Percentiles rank a stretch among this genome's conserved stretches.
phyloP scores from a whole-genome alignment of 2,797 vertebrate species.

The Sternotherus odoratus region DNA sequence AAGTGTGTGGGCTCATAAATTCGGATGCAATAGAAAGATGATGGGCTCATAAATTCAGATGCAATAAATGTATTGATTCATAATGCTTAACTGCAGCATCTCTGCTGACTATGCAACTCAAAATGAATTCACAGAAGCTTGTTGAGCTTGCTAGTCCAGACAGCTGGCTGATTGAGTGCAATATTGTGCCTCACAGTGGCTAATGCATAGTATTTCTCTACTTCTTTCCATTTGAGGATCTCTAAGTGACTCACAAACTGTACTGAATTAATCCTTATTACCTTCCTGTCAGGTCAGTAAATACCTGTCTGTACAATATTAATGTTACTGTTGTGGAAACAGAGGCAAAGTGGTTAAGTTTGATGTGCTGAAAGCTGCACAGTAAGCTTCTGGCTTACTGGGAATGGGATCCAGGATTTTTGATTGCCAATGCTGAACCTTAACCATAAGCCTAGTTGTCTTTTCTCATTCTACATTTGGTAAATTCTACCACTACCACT shows the following conservation, averaged over 20 bases:
- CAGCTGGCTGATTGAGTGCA: background rate
- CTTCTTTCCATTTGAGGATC: background rate
- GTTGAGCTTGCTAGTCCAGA: background rate
- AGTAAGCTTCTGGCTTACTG: background rate
- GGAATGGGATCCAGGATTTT: background rate
- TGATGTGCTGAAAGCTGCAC: background rate
- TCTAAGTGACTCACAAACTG: background rate
- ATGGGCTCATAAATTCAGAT: constrained; percentile 57
- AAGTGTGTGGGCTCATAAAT: constrained; percentile 46
- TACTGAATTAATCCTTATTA: background rate
- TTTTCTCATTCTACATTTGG: background rate
- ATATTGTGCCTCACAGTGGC: background rate
- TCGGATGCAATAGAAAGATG: constrained; percentile 52
- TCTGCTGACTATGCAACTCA: constrained; percentile 29
- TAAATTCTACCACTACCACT: background rate
- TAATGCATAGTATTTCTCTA: background rate
- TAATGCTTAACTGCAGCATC: constrained; percentile 16
- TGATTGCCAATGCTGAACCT: background rate
- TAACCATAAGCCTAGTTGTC: background rate
- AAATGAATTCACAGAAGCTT: background rate
- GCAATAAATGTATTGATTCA: constrained; percentile 12
- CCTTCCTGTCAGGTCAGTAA: background rate
- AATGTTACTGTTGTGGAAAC: background rate
- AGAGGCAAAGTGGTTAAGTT: background rate
- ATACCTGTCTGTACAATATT: background rate